A percentile compares a stretch with the other conserved stretches of the same genome.
These are phyloP conservation scores for Schizotus pectinicornis DNA, from an alignment of 2,888 invertebrate genomes.

Conservation along the genomic window DNA sequence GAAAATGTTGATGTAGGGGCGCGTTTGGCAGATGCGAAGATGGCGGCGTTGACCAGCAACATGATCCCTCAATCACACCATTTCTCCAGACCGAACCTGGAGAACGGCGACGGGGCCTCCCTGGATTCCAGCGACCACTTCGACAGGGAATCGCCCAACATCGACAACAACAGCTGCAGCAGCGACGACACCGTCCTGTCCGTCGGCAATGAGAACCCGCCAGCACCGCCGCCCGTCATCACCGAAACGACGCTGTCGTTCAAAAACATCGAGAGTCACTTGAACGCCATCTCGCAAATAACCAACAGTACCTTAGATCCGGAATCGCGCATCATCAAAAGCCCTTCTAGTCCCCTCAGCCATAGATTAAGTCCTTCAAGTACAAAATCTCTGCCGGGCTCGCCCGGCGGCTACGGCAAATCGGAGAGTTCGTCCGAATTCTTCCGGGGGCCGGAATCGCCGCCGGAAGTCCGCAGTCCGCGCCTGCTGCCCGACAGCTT, in stretches of 20 bases:
- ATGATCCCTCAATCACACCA: conserved; percentile 48
- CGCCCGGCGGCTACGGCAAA: conserved; percentile 36
- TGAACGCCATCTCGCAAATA: conserved; percentile 72
- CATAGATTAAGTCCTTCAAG: conserved; percentile 54
- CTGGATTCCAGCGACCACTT: conserved; percentile 55
- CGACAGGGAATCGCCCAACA: conserved; percentile 55
- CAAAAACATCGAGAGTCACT: conserved; percentile 71
- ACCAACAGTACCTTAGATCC: conserved; percentile 60
- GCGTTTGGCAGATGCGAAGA: conserved; percentile 29
- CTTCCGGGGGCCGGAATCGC: conserved; percentile 37
- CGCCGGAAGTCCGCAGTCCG: conserved; percentile 42
- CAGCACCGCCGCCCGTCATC: conserved; percentile 35
- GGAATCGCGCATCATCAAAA: conserved; percentile 41
- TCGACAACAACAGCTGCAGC: conserved; percentile 70
- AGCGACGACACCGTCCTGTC: conserved; percentile 82
- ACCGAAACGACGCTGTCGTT: conserved; percentile 61
- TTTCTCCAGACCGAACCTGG: conserved; percentile 42
- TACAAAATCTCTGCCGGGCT: conserved; percentile 49
- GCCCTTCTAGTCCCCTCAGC: conserved; percentile 47
- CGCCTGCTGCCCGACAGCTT: conserved; percentile 42
- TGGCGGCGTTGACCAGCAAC: conserved; percentile 48
- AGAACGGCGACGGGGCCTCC: conserved; percentile 52
- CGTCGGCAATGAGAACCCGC: conserved; percentile 77
- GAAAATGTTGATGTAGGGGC: conserved; percentile 5
- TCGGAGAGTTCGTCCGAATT: conserved; percentile 36